phyloP scores from a whole-genome alignment of 2,797 vertebrate species.

The Schizopygopsis pylzovi region DNA sequence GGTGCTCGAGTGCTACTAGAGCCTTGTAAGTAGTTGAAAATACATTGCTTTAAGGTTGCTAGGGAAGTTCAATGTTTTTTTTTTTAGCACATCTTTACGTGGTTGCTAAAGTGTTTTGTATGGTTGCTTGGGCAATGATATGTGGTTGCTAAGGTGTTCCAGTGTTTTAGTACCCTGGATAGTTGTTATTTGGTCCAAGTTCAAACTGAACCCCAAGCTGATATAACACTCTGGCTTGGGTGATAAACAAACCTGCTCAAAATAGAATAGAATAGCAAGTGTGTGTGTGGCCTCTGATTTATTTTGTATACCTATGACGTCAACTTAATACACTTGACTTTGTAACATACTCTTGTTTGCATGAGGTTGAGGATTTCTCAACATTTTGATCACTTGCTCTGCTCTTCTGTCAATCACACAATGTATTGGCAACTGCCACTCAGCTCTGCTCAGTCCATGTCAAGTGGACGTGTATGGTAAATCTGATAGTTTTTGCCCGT shows the following conservation, averaged over 20 bases:
- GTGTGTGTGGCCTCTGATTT: neutral
- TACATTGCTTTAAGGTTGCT: neutral
- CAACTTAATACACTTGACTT: neutral
- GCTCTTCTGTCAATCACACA: neutral
- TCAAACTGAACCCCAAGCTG: too few relatives aligned
- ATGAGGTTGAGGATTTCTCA: neutral
- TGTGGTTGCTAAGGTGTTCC: neutral
- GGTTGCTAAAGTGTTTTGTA: neutral
- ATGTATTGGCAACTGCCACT: neutral
- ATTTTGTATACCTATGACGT: neutral
- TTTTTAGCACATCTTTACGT: neutral
- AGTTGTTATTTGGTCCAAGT: too few relatives aligned
- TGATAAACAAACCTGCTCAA: neutral
- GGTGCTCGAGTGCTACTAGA: neutral
- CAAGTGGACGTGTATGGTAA: neutral
- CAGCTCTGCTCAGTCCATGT: neutral
- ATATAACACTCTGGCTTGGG: neutral
- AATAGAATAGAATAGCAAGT: neutral
- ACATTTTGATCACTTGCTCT: neutral
- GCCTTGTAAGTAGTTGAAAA: neutral
- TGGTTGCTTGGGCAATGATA: too few relatives aligned
- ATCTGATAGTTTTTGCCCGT: neutral
- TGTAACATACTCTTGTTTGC: neutral
- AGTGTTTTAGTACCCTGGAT: neutral
- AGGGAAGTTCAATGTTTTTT: neutral